These are phyloP conservation scores for Tetragonisca angustula DNA, from an alignment of 2,888 invertebrate species.

Conservation along the genomic window DNA sequence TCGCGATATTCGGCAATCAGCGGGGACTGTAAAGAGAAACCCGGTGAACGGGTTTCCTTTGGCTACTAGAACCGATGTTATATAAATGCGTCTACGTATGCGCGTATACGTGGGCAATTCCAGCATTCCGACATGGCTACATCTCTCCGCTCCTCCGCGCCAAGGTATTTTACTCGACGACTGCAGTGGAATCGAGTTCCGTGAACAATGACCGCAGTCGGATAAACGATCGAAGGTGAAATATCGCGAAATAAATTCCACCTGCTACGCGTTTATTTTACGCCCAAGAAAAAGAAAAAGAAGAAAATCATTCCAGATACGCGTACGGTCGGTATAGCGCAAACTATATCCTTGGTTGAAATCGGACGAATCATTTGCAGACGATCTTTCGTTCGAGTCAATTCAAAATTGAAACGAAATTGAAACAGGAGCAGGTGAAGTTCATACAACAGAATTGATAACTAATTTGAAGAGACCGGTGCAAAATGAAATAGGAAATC, in stretches of 20 bases:
- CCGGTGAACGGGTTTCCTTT: slow-evolving; percentile 31
- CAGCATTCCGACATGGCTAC: slow-evolving; percentile 43
- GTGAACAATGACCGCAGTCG: slow-evolving; percentile 50
- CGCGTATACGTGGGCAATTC: slow-evolving; percentile 20
- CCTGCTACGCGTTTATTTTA: slow-evolving; percentile 12
- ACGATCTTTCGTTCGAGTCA: no score
- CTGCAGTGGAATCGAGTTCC: slow-evolving; percentile 41
- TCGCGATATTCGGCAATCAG: slow-evolving; percentile 40
- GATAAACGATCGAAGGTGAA: slow-evolving; percentile 29
- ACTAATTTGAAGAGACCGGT: no score
- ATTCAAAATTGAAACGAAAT: no score
- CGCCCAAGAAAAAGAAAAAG: neutral
- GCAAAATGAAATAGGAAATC: no score
- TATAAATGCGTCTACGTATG: slow-evolving; percentile 23
- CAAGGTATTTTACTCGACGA: slow-evolving; percentile 48
- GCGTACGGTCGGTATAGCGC: no score
- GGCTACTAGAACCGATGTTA: slow-evolving; percentile 11
- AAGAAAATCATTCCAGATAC: neutral
- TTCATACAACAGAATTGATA: no score
- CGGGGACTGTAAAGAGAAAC: slow-evolving; percentile 11
- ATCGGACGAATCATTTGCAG: no score
- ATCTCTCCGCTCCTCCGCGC: slow-evolving; percentile 34
- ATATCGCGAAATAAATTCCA: slow-evolving; percentile 22
- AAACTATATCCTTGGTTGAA: no score
- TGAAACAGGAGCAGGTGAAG: no score